A percentile compares a stretch with the other conserved stretches of the same genome.
Evolutionary conservation across 2,888 invertebrate species (phyloP).

Genomic region (Drosophila meridiana): DNA sequence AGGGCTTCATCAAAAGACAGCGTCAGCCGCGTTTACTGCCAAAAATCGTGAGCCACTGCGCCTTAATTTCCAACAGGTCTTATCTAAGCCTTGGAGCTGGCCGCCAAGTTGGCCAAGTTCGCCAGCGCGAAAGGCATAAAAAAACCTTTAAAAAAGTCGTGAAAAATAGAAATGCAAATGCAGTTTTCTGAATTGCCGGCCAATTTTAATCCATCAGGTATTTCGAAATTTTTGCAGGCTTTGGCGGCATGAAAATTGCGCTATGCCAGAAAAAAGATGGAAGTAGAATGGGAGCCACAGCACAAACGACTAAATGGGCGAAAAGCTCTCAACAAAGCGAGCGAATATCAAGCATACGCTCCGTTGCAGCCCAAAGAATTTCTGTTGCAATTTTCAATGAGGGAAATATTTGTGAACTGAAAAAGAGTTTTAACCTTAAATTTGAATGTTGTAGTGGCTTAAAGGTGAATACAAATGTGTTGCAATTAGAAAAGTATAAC

Average conservation of each 20-base stretch:
- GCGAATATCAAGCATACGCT: slow-evolving; percentile 58
- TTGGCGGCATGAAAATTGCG: slow-evolving; percentile 42
- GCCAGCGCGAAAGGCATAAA: slow-evolving; percentile 30
- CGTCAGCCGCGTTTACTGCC: slow-evolving; percentile 29
- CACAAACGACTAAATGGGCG: slow-evolving; percentile 1
- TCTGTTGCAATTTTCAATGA: neutral
- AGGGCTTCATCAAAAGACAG: slow-evolving; percentile 25
- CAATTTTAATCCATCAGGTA: slow-evolving; percentile 45
- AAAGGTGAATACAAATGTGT: neutral
- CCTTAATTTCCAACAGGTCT: slow-evolving; percentile 47
- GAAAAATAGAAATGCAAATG: slow-evolving; percentile 56
- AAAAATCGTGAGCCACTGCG: slow-evolving; percentile 32
- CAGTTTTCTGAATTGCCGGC: slow-evolving; percentile 32
- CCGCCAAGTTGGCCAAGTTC: slow-evolving; percentile 38
- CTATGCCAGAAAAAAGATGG: neutral
- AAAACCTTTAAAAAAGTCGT: slow-evolving; percentile 3
- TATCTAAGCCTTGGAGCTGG: slow-evolving; percentile 60
- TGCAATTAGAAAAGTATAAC: neutral
- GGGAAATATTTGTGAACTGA: neutral
- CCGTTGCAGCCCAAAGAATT: slow-evolving; percentile 27
- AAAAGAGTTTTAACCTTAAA: neutral
- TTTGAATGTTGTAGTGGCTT: neutral
- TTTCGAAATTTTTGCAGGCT: slow-evolving; percentile 38
- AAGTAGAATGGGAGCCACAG: neutral
- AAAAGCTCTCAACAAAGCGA: slow-evolving; percentile 25